Conservation (phyloP, 2,113 vertebrate species). For the Vombatus ursinus region DNA sequence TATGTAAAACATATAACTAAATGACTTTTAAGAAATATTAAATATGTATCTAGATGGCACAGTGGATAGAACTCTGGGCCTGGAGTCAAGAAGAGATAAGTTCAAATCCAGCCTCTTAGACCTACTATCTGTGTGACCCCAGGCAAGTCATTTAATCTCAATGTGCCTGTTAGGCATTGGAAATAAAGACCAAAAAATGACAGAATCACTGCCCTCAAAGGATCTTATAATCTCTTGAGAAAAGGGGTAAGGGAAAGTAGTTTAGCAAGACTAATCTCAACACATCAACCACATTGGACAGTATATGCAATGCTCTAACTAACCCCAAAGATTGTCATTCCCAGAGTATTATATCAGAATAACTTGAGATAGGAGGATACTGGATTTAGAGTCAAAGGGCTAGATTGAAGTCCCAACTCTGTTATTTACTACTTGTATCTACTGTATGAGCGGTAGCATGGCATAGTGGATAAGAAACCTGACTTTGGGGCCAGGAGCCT, state of each 20-base stretch:
- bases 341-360: not conserved
- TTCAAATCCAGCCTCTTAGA: too few relatives aligned
- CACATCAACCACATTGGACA: not conserved
- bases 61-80: too few relatives aligned
- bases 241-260: not conserved
- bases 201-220: too few relatives aligned
- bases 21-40: constrained; percentile 1
- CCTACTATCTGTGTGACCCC: too few relatives aligned
- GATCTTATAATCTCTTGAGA: too few relatives aligned
- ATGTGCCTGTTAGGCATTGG: too few relatives aligned
- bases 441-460: not conserved
- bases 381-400: not conserved
- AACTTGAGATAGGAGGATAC: not conserved
- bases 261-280: not conserved
- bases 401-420: not conserved
- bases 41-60: not conserved
- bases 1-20: constrained; percentile 40
- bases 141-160: too few relatives aligned
- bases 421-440: not conserved
- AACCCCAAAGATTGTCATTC: not conserved
- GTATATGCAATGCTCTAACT: not conserved
- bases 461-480: not conserved
- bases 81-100: too few relatives aligned
- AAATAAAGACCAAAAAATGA: too few relatives aligned
- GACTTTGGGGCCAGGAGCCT: not conserved